These are phyloP conservation scores for Cichladusa arquata DNA, from an alignment of 2,113 vertebrate species.

Conservation along the genomic window DNA sequence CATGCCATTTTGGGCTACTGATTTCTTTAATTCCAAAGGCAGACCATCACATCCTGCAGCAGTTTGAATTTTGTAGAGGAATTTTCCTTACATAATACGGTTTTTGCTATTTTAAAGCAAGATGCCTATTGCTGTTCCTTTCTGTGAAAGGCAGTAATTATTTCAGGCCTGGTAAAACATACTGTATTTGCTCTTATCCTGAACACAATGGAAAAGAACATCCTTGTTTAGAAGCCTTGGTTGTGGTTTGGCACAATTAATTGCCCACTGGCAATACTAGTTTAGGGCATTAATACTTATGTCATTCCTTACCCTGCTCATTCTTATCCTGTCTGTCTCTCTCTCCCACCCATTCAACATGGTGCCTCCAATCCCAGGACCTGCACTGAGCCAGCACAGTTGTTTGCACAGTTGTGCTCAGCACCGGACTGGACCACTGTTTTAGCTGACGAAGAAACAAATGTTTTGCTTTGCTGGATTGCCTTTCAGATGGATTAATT, in stretches of 20 bases:
- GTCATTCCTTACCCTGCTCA: neutral
- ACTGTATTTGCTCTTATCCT: neutral
- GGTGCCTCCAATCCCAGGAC: neutral
- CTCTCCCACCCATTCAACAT: neutral
- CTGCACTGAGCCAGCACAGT: neutral
- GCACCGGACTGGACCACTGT: neutral
- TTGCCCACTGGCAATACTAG: neutral
- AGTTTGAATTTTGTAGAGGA: neutral
- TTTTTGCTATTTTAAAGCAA: neutral
- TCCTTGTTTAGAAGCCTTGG: neutral
- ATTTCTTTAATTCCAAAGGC: neutral
- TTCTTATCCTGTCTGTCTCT: neutral
- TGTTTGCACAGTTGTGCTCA: neutral
- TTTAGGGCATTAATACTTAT: neutral
- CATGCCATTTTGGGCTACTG: neutral
- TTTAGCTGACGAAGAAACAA: neutral
- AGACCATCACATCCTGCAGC: neutral
- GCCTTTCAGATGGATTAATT: neutral
- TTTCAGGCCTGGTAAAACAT: neutral
- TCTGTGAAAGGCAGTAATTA: neutral
- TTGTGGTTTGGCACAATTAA: conserved; percentile 1
- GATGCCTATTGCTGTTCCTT: neutral
- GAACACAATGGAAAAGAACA: neutral
- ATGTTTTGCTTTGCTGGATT: neutral
- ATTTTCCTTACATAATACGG: neutral